These are phyloP conservation scores for Eueremaeus valkanovi DNA, from an alignment of 2,888 invertebrate genomes.

Conservation along the genomic window DNA sequence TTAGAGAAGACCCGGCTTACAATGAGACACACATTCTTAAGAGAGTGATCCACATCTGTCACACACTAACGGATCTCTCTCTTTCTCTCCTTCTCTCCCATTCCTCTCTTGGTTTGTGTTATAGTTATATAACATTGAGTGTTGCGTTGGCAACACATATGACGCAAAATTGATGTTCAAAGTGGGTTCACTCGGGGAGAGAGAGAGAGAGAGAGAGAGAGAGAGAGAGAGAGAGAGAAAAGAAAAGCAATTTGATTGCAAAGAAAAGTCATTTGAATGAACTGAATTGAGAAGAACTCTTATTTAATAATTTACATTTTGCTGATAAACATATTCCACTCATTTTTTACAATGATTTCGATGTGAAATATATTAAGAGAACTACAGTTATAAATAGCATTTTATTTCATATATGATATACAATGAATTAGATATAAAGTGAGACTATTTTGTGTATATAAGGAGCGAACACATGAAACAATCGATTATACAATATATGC, in stretches of 20 bases:
- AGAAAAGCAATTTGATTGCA: neutral
- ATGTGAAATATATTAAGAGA: too few relatives aligned
- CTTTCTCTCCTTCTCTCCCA: constrained; percentile 9
- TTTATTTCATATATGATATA: neutral
- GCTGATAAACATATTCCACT: neutral
- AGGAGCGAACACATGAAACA: neutral
- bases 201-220: neutral
- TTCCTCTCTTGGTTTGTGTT: neutral
- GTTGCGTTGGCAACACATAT: neutral
- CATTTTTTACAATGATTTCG: neutral
- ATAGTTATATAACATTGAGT: constrained; percentile 6
- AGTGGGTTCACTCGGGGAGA: neutral
- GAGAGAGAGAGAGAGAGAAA: neutral
- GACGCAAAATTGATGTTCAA: constrained; percentile 20
- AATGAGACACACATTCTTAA: too few relatives aligned
- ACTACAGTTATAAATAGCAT: too few relatives aligned
- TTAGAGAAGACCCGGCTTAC: neutral
- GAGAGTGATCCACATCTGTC: too few relatives aligned
- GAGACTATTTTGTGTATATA: neutral
- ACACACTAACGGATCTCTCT: too few relatives aligned
- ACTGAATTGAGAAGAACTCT: neutral
- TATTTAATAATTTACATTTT: neutral
- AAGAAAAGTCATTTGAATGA: neutral
- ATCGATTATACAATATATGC: neutral
- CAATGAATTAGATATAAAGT: neutral